Conservation (phyloP, 92 coral and sea anemone genomes). For the Heteractis magnifica region DNA sequence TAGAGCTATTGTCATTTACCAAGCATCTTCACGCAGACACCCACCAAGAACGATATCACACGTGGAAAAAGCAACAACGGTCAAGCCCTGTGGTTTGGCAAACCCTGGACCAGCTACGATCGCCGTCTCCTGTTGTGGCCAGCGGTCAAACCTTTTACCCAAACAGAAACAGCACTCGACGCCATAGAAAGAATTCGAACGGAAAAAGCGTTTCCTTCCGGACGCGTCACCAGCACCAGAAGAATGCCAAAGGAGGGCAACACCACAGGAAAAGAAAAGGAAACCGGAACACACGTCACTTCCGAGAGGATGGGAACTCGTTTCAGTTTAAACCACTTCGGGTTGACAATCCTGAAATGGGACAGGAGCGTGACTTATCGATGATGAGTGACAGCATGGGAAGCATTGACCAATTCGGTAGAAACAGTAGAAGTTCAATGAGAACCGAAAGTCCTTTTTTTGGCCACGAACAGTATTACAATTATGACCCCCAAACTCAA, state of each 20-base stretch:
- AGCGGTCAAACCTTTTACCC: background rate
- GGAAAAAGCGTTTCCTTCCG: conserved; percentile 14
- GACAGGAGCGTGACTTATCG: background rate
- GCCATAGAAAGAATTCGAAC: background rate
- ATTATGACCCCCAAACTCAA: background rate
- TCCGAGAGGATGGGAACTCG: conserved; percentile 2
- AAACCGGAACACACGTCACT: conserved; percentile 31
- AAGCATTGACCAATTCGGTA: background rate
- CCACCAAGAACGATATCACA: conserved; percentile 60
- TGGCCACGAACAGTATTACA: background rate
- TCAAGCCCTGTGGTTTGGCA: conserved; percentile 29
- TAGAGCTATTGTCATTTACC: conserved; percentile 65
- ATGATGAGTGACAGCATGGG: background rate
- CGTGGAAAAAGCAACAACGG: conserved; percentile 62
- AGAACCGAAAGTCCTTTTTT: background rate
- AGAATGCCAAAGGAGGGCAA: background rate
- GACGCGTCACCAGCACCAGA: background rate
- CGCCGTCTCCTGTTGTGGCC: conserved; percentile 2
- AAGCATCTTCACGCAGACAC: conserved; percentile 66
- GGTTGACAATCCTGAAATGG: conserved; percentile 11
- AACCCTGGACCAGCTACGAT: conserved; percentile 8
- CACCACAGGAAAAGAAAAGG: conserved; percentile 7
- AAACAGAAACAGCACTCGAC: background rate
- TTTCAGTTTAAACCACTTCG: conserved; percentile 24
- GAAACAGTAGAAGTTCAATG: background rate